Base-by-base conservation (phyloP, 2,888 invertebrate species). In the Orchesellides sinensis region DNA sequence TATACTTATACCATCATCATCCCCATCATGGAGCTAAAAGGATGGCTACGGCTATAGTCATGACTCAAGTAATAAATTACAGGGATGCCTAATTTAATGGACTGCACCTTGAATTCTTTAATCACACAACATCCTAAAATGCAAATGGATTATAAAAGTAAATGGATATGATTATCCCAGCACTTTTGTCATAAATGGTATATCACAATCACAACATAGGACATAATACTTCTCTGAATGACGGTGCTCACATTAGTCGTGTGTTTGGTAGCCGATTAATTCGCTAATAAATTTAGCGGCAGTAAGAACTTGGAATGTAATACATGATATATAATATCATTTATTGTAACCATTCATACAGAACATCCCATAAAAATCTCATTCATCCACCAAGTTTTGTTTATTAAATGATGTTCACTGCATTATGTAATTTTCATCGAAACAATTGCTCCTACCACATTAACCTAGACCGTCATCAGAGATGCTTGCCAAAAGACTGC, bases 101-200 rank as follows among this genome's bases (percentile, higher is more conserved):
- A 68, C 80, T 81, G 73, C 80, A 61, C 80, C 80, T 81, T 81
- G 80, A 81, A 81, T 59, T 47, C 61, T 23, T 61, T 47, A 45
- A 54, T 59, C 59, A 14, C 8, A 4, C 54, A 69, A 21, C 59
- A 69, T 69, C 54, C 69, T 29, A 59, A 61, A 61, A 45, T 47
- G 73, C 12, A 29, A 73, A 61, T 61, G 49, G 61, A 27, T 73
- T 61, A 47, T 61, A 61, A 73, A 72, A 61, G 29, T 61, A 61
- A 73, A 73, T 61, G 70, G 23, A 49, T 35, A 61, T 47, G 73
- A 69, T 19, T 54, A 52, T 19, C 23, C 27, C 5, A 45, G 27
- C 45, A 66, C 49, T 66, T 66, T 27, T 35, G n/a, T n/a, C n/a
- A 35, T 35, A 35, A 35, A 35, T 35, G 40, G 40, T 14, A 10